Evolutionary conservation across 1,140 invertebrate species (phyloP).

Genomic region (Akabosia matsudoensis): DNA sequence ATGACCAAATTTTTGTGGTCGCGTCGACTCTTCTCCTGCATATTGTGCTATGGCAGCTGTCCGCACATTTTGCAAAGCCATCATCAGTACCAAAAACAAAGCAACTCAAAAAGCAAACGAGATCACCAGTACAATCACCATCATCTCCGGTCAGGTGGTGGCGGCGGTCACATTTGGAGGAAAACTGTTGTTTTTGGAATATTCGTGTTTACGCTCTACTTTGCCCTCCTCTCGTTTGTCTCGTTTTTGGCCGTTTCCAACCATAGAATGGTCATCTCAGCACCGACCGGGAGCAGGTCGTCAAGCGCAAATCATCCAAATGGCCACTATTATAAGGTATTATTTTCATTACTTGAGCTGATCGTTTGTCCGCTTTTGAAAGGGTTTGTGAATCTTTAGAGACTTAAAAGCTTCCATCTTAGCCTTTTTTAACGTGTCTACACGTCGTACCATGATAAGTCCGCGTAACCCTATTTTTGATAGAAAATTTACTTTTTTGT

Average conservation of each 20-base stretch:
- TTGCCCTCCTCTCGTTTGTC: slow-evolving; percentile 41
- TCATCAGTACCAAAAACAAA: neutral
- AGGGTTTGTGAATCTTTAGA: too few relatives aligned
- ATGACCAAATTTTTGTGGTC: slow-evolving; percentile 23
- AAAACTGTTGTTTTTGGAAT: slow-evolving; percentile 40
- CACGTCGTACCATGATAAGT: too few relatives aligned
- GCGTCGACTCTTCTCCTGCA: neutral
- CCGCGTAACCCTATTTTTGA: too few relatives aligned
- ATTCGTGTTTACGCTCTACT: slow-evolving; percentile 43
- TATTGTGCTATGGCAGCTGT: neutral
- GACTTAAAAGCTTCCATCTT: too few relatives aligned
- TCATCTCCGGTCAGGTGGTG: neutral
- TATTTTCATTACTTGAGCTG: neutral
- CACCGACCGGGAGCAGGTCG: neutral
- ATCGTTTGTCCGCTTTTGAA: neutral
- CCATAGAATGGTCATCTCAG: slow-evolving; percentile 26
- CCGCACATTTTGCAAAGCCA: neutral
- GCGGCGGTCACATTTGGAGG: slow-evolving; percentile 32
- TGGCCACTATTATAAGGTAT: neutral
- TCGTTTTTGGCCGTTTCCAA: slow-evolving; percentile 43
- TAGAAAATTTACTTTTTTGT: too few relatives aligned
- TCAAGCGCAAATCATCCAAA: neutral
- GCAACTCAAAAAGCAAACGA: slow-evolving; percentile 3
- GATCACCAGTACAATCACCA: slow-evolving; percentile 6
- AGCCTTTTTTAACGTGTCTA: too few relatives aligned